Evolutionary conservation across 37 sponge, comb jelly and placozoan species (phyloP).

Genomic region (Spongia lamella): DNA sequence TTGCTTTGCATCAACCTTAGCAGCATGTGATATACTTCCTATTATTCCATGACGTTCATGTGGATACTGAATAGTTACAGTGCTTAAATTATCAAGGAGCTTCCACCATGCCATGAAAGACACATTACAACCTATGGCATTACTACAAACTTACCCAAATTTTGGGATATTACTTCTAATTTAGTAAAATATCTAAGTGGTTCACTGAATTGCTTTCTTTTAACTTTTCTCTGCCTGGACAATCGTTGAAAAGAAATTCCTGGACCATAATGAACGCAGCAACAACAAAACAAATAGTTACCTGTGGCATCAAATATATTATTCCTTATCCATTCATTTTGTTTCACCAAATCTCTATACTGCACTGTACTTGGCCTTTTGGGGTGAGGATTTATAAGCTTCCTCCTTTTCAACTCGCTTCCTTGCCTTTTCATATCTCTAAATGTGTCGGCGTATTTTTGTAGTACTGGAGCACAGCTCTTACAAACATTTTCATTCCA

Average conservation of each 20-base stretch:
- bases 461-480: slow-evolving; percentile 5
- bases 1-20: slow-evolving; percentile 6
- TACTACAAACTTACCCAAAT: slow-evolving; percentile 17
- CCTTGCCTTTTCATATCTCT: slow-evolving; percentile 12
- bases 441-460: background rate
- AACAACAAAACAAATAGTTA: slow-evolving; percentile 34
- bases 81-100: slow-evolving; percentile 8
- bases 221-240: slow-evolving; percentile 29
- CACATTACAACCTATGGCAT: background rate
- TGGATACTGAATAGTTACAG: slow-evolving; percentile 25
- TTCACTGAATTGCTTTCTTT: slow-evolving; percentile 25
- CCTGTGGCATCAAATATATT: slow-evolving; percentile 19
- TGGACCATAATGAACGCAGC: slow-evolving; percentile 7
- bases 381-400: slow-evolving; percentile 11
- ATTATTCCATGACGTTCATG: slow-evolving; percentile 25
- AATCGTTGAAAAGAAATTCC: slow-evolving; percentile 26
- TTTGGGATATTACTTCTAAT: slow-evolving; percentile 10
- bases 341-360: slow-evolving; percentile 13
- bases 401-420: slow-evolving; percentile 22
- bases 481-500: no score
- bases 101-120: slow-evolving; percentile 17
- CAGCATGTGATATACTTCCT: slow-evolving; percentile 16
- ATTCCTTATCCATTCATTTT: slow-evolving; percentile 33
- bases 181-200: slow-evolving; percentile 23
- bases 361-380: slow-evolving; percentile 7